phyloP scores from a whole-genome alignment of 1,140 invertebrate species.

The Tetraneura akinire region DNA sequence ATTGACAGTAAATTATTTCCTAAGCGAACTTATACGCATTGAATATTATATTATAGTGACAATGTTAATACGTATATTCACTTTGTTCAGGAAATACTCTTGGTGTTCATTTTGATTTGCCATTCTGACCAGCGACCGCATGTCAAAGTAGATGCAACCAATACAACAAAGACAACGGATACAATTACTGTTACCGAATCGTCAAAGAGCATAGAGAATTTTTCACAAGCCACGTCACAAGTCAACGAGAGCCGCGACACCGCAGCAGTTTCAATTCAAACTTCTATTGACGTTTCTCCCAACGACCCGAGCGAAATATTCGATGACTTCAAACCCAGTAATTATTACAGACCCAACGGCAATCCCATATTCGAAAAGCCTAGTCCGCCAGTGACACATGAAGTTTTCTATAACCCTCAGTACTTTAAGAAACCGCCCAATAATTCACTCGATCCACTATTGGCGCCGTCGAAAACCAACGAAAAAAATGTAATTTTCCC shows the following conservation, averaged over 20 bases:
- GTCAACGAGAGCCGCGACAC: not conserved
- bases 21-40: too few species aligned
- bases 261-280: not conserved
- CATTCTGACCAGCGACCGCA: constrained; percentile 10
- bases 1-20: too few species aligned
- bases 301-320: not conserved
- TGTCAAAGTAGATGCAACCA: not conserved
- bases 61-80: too few species aligned
- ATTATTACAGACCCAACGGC: constrained; percentile 25
- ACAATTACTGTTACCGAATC: not conserved
- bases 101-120: not conserved
- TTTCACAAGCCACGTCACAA: not conserved
- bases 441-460: not conserved
- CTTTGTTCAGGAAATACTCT: not conserved
- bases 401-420: not conserved
- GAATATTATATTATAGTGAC: too few species aligned
- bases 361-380: constrained; percentile 29
- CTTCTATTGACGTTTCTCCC: constrained; percentile 6
- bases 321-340: constrained; percentile 33
- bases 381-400: not conserved
- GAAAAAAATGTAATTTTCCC: not conserved
- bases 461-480: not conserved
- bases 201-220: not conserved
- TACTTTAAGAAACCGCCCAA: constrained; percentile 19
- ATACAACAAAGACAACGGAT: not conserved